Evolutionary conservation across 2,888 invertebrate genomes (phyloP).

Genomic region (Idaea aversata): DNA sequence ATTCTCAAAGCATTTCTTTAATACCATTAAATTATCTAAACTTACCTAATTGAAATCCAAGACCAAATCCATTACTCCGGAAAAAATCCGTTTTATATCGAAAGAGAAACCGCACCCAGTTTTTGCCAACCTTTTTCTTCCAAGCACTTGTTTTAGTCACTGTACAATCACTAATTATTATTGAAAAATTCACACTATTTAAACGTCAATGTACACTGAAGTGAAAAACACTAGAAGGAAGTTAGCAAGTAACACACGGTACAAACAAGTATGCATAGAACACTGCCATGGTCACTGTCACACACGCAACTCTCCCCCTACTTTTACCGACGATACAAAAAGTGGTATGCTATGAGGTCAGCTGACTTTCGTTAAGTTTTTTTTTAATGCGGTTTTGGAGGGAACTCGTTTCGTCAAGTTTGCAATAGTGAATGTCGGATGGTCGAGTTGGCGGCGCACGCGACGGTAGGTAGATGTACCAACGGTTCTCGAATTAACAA

Average conservation of each 20-base stretch:
- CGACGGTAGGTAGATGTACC: conserved; percentile 18
- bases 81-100: conserved; percentile 9
- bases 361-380: conserved; percentile 34
- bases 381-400: conserved; percentile 28
- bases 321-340: conserved; percentile 31
- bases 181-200: not conserved
- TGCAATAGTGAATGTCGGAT: conserved; percentile 52
- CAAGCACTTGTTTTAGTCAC: not conserved
- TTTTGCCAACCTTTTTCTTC: conserved; percentile 3
- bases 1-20: not conserved
- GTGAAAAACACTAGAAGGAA: not conserved
- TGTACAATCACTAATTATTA: not conserved
- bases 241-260: conserved; percentile 11
- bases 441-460: conserved; percentile 36
- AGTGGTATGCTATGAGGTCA: conserved; percentile 24
- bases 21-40: not conserved
- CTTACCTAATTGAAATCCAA: not conserved
- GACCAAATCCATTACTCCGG: not conserved
- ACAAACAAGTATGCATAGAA: conserved; percentile 17
- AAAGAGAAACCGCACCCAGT: conserved; percentile 17
- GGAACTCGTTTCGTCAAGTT: conserved; percentile 44
- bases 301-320: conserved; percentile 30
- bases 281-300: conserved; percentile 43
- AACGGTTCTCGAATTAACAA: conserved; percentile 34
- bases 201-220: not conserved